Evolutionary conservation across 2,113 vertebrate genomes (phyloP).

Genomic region (Bucco capensis): DNA sequence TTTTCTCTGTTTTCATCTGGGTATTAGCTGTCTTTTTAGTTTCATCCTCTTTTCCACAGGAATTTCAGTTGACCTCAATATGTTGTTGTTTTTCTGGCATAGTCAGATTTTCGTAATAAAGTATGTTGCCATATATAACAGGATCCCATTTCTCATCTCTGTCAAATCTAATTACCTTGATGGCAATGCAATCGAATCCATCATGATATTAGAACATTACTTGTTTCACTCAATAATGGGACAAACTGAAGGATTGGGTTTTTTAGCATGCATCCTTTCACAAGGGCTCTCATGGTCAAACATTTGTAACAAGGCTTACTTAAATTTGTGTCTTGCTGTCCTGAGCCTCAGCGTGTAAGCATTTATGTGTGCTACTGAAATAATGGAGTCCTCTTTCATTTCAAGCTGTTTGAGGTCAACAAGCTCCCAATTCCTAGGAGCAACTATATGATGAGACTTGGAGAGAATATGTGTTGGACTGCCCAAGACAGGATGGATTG

Average conservation of each 20-base stretch:
- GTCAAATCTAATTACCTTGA: constrained; percentile 18
- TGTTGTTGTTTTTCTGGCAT: not conserved
- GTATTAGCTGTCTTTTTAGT: not conserved
- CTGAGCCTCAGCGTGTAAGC: not conserved
- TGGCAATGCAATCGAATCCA: not conserved
- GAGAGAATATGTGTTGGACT: not conserved
- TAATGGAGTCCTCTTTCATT: not conserved
- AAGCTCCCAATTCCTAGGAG: not conserved
- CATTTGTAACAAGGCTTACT: not conserved
- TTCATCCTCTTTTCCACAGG: not conserved
- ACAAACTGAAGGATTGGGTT: not conserved
- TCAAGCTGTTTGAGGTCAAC: not conserved
- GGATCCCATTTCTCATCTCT: constrained; percentile 7
- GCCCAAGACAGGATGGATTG: not conserved
- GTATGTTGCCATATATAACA: not conserved
- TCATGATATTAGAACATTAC: not conserved
- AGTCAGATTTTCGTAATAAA: not conserved
- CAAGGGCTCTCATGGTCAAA: not conserved
- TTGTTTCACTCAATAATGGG: not conserved
- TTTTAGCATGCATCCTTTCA: not conserved
- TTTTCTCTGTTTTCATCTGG: not conserved
- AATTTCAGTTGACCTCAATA: constrained; percentile 9
- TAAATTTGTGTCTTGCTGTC: not conserved
- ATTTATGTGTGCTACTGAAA: not conserved
- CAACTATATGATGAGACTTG: not conserved